A percentile compares a stretch with the other conserved stretches of the same genome.
phyloP scores from a whole-genome alignment of 2,888 invertebrate species.

The Erpobdella octoculata region DNA sequence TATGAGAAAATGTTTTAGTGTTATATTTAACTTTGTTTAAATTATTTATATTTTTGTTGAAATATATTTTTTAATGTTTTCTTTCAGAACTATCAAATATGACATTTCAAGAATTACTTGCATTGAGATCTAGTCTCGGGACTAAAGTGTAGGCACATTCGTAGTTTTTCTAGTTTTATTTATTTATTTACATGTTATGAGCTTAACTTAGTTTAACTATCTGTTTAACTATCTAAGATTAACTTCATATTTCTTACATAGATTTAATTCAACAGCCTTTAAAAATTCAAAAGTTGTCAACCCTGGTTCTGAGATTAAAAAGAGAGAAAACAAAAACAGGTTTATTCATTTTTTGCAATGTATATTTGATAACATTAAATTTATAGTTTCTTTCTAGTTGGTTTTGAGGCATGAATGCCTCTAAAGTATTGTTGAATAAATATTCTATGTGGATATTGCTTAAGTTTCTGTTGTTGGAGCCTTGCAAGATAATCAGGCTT shows the following conservation, averaged over 20 bases:
- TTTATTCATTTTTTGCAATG: no score
- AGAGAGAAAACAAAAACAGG: background rate
- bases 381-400: no score
- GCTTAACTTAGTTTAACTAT: background rate
- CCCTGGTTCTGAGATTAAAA: background rate
- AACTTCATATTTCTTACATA: background rate
- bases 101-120: background rate
- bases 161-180: background rate
- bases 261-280: conserved; percentile 12
- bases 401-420: no score
- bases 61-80: background rate
- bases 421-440: no score
- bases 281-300: background rate
- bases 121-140: background rate
- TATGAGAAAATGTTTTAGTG: background rate
- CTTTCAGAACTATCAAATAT: background rate
- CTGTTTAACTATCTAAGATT: background rate
- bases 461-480: no score
- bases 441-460: no score
- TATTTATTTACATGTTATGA: background rate
- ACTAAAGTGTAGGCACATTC: conserved; percentile 10
- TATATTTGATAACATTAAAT: no score
- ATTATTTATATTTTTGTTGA: background rate
- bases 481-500: no score
- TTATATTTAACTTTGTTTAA: background rate